These are phyloP conservation scores for Drosophila malerkotliana DNA, from an alignment of 1,140 invertebrate genomes.

Conservation along the genomic window DNA sequence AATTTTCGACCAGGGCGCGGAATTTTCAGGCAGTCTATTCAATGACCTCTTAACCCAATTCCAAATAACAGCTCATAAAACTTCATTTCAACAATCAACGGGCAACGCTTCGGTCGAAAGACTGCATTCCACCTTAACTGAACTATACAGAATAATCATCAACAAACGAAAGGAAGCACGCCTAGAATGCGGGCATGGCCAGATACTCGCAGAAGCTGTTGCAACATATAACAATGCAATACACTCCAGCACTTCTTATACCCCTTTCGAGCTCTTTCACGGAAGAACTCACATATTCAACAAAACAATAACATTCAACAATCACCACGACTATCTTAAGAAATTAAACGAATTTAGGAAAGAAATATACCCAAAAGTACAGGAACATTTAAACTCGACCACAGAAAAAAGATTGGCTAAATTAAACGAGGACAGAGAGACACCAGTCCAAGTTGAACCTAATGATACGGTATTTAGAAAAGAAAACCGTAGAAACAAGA, in stretches of 20 bases:
- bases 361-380: not conserved
- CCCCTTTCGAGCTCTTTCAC: not conserved
- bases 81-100: slow-evolving; percentile 5
- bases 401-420: slow-evolving; percentile 16
- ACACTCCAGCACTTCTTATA: slow-evolving; percentile 7
- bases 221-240: slow-evolving; percentile 6
- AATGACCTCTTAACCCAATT: slow-evolving; percentile 1
- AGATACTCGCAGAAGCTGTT: not conserved
- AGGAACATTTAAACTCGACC: slow-evolving; percentile 10
- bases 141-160: slow-evolving; percentile 6
- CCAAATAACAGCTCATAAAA: too few relatives aligned
- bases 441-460: too few relatives aligned
- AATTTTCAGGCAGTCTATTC: not conserved
- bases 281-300: slow-evolving; percentile 14
- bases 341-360: slow-evolving; percentile 21
- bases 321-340: not conserved
- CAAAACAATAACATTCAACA: slow-evolving; percentile 20
- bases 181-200: not conserved
- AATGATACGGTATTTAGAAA: too few relatives aligned
- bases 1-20: not conserved
- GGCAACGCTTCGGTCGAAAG: slow-evolving; percentile 10
- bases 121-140: slow-evolving; percentile 7
- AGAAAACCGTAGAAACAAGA: not conserved
- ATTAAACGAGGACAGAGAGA: slow-evolving; percentile 6
- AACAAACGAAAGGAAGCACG: not conserved